Evolutionary conservation across 2,113 vertebrate genomes (phyloP), one percentile per base, ranked within the genome.

Genomic region (Myiagra hebetior): DNA sequence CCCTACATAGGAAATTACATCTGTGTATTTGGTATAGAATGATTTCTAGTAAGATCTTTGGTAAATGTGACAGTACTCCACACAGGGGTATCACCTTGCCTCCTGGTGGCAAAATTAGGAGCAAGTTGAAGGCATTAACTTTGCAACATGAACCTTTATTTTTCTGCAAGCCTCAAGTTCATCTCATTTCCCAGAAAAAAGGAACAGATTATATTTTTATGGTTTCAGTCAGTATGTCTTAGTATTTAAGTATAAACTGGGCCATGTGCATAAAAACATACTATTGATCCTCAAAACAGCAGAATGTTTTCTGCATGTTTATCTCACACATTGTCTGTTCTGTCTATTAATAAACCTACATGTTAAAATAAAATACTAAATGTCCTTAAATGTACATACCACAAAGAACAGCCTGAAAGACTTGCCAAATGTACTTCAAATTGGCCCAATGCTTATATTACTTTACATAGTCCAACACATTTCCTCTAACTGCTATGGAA

Each of bases 291-390:
- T 88, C 63, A 88, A 92, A 95, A 89, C 73, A 97, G 62, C 93
- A 96, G 95, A 97, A 94, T 96, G 92, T 96, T 97, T 96, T 91
- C 81, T 59, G 60, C 83, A 86, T 97, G 81, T 94, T 97, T 97
- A 89, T 60, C 78, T 96, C 82, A 94, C 91, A 95, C 79, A 87
- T 85, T 95, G 81, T 95, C 94, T 95, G 89, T 79, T 96, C 70
- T 53, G 27, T 94, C 87, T 81, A 89, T 94, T 94, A 92, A 95
- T 87, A 89, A 28, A 92, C 22, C 81, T 82, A 60, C 18, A 53
- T 47, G 21, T 64, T 93, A 91, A 91, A 93, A 77, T 73, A 69
- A 83, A 91, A 76, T 64, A 75, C 27, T 62, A 62, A 65, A 91
- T 78, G 31, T 75, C 65, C 75, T 93, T 64, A 87, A 63, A 88